Percentiles rank a stretch among this genome's conserved stretches.
Evolutionary conservation across 2,113 vertebrate species (phyloP).

Genomic region (Limnothrissa miodon): DNA sequence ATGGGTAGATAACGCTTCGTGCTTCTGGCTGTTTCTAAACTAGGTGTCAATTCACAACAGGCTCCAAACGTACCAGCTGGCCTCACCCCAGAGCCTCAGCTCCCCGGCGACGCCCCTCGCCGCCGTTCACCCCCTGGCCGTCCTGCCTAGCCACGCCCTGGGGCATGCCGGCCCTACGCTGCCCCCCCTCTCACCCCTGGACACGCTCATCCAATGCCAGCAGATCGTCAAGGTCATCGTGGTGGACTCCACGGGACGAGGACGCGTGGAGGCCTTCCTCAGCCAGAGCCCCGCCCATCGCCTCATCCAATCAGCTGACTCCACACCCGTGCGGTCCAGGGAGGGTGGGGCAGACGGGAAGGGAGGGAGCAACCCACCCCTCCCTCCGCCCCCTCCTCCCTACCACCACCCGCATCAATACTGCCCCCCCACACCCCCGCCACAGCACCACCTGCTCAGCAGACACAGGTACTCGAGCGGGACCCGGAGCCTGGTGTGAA

Average conservation of each 20-base stretch:
- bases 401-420: constrained; percentile 97
- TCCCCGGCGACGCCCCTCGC: constrained; percentile 74
- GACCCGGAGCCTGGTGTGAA: constrained; percentile 87
- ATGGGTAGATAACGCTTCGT: constrained; percentile 97
- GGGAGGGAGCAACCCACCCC: constrained; percentile 85
- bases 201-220: constrained; percentile 97
- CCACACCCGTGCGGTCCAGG: constrained; percentile 75
- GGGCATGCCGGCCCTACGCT: constrained; percentile 38
- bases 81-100: constrained; percentile 58
- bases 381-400: constrained; percentile 89
- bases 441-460: constrained; percentile 69
- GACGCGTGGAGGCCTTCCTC: constrained; percentile 91
- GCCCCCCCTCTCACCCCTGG: constrained; percentile 73
- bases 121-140: constrained; percentile 75
- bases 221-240: constrained; percentile 99
- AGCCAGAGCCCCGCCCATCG: constrained; percentile 91
- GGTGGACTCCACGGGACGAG: constrained; percentile 93
- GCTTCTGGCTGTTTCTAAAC: constrained; percentile 99
- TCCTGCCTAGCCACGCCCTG: constrained; percentile 67
- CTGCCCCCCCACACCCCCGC: constrained; percentile 86
- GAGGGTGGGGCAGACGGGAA: constrained; percentile 70
- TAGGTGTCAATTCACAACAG: constrained; percentile 99
- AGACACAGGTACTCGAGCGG: constrained; percentile 89
- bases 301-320: constrained; percentile 84
- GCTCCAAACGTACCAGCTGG: constrained; percentile 97